Conservation (phyloP, 2,888 invertebrate genomes). For the Teinopalpus imperialis region DNA sequence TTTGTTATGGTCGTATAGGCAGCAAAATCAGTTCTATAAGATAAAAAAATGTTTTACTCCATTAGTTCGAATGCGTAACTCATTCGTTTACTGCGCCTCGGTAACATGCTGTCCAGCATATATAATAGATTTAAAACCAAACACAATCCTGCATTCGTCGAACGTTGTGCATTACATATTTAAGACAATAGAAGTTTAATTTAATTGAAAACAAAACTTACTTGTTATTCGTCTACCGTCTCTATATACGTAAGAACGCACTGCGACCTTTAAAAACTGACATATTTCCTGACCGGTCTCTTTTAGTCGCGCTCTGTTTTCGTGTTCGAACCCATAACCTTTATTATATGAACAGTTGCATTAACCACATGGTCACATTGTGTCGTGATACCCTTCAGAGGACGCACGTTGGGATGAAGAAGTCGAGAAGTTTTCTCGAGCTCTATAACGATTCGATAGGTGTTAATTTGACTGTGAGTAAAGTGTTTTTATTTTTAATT, state of each 20-base stretch:
- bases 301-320: constrained; percentile 19
- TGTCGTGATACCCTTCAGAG: constrained; percentile 20
- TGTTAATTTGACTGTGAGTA: constrained; percentile 48
- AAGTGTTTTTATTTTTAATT: constrained; percentile 5
- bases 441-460: constrained; percentile 42
- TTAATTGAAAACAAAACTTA: constrained; percentile 8
- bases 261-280: constrained; percentile 12
- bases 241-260: neutral
- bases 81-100: neutral
- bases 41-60: no score
- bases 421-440: constrained; percentile 33
- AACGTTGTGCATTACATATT: neutral
- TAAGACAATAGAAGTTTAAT: constrained; percentile 2
- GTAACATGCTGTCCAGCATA: neutral
- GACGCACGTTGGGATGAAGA: constrained; percentile 38
- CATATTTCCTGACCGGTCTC: constrained; percentile 23
- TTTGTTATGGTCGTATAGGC: no score
- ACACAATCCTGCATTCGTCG: constrained; percentile 3
- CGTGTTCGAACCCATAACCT: constrained; percentile 27
- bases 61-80: no score
- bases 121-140: neutral
- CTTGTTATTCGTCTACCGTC: neutral
- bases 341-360: constrained; percentile 21
- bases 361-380: constrained; percentile 19
- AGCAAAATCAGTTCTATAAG: no score